Evolutionary conservation across 1,140 invertebrate species (phyloP).

Genomic region (Asbolus verrucosus): DNA sequence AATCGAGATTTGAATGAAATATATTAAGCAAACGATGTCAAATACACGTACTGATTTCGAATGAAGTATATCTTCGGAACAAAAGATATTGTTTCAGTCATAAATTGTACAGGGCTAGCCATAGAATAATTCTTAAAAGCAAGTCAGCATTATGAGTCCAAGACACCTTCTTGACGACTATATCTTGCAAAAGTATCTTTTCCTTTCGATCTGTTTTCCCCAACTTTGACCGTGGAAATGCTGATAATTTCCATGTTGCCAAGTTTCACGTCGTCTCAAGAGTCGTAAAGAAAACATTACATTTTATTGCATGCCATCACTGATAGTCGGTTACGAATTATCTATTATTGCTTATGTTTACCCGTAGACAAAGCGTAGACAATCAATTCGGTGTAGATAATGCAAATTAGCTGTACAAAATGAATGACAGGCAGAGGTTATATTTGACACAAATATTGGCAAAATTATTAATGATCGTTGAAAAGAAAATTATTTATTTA

Average conservation of each 20-base stretch:
- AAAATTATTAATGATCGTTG: too few relatives aligned
- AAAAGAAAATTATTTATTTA: too few relatives aligned
- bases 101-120: too few relatives aligned
- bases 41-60: too few relatives aligned
- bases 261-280: slow-evolving; percentile 11
- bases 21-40: too few relatives aligned
- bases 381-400: slow-evolving; percentile 18
- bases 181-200: slow-evolving; percentile 1
- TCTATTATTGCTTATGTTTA: slow-evolving; percentile 33
- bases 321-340: slow-evolving; percentile 26
- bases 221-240: slow-evolving; percentile 17
- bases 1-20: too few relatives aligned
- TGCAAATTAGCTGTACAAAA: slow-evolving; percentile 32
- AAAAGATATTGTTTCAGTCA: too few relatives aligned
- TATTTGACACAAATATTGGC: too few relatives aligned
- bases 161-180: slow-evolving; percentile 3
- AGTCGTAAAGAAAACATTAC: slow-evolving; percentile 35
- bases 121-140: too few relatives aligned
- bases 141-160: too few relatives aligned
- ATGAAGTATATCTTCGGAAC: too few relatives aligned
- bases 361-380: slow-evolving; percentile 29
- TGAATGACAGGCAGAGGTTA: slow-evolving; percentile 8
- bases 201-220: slow-evolving; percentile 18
- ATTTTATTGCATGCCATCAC: slow-evolving; percentile 27
- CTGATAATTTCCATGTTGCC: slow-evolving; percentile 27